These are phyloP conservation scores for Porites rus DNA, from an alignment of 92 coral and sea anemone species.

Conservation along the genomic window DNA sequence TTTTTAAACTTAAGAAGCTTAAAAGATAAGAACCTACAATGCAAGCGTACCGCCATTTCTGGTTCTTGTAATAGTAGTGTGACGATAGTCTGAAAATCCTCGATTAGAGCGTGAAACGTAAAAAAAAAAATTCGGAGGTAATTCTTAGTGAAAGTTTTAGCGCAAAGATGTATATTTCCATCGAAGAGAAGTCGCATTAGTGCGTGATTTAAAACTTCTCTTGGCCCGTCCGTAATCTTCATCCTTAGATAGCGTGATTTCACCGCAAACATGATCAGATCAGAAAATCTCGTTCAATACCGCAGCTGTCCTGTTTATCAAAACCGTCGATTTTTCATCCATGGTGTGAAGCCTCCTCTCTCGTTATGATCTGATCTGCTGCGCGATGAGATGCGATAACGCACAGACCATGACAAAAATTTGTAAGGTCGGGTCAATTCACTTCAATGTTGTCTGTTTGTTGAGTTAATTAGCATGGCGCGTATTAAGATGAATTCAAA, in stretches of 20 bases:
- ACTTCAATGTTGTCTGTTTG: conserved; percentile 14
- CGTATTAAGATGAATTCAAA: not conserved
- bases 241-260: not conserved
- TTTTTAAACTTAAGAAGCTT: not conserved
- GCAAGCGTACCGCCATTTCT: not conserved
- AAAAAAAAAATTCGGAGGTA: not conserved
- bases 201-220: not conserved
- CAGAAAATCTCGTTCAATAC: not conserved
- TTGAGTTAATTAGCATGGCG: conserved; percentile 11
- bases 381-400: not conserved
- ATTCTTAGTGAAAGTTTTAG: not conserved
- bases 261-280: conserved; percentile 7
- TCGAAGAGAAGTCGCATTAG: not conserved
- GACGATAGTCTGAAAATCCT: not conserved
- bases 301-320: not conserved
- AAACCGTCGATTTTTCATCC: conserved; percentile 8
- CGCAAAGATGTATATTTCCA: not conserved
- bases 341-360: not conserved
- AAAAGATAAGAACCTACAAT: not conserved
- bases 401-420: conserved; percentile 2
- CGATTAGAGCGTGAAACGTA: not conserved
- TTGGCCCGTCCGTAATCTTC: not conserved
- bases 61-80: not conserved
- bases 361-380: not conserved
- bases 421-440: conserved; percentile 1